phyloP scores from a whole-genome alignment of 2,888 invertebrate genomes.

The Synergus itoensis region DNA sequence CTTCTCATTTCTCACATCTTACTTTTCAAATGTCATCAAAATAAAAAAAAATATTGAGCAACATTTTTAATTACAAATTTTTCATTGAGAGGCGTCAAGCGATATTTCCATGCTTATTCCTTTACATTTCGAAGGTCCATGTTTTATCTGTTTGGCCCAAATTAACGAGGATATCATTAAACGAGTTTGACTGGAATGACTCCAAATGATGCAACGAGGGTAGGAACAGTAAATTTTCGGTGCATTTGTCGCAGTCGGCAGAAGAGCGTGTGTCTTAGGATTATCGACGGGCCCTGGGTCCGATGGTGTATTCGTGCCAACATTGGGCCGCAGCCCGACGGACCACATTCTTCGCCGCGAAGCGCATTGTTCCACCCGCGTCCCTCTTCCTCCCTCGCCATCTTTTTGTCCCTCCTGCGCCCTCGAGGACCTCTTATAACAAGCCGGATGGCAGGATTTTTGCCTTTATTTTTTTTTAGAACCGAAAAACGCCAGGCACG shows the following conservation, averaged over 20 bases:
- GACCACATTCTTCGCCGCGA: slow-evolving; percentile 77
- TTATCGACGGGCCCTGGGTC: slow-evolving; percentile 48
- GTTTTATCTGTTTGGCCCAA: background rate
- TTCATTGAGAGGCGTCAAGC: background rate
- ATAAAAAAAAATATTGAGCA: too few species aligned
- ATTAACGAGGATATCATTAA: slow-evolving; percentile 21
- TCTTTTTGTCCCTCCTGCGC: slow-evolving; percentile 53
- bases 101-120: background rate
- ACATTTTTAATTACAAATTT: too few species aligned
- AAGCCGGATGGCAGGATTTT: slow-evolving; percentile 68
- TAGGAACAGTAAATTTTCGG: slow-evolving; percentile 69
- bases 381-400: slow-evolving; percentile 57
- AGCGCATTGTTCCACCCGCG: slow-evolving; percentile 75
- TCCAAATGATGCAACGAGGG: slow-evolving; percentile 66
- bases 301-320: slow-evolving; percentile 48
- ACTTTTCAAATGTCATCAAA: too few species aligned
- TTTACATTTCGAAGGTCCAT: background rate
- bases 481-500: slow-evolving; percentile 71
- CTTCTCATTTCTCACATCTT: too few species aligned
- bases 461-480: slow-evolving; percentile 67
- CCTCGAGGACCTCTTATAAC: slow-evolving; percentile 67
- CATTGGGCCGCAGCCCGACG: slow-evolving; percentile 70
- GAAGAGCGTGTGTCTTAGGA: slow-evolving; percentile 51
- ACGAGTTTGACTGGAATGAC: slow-evolving; percentile 4
- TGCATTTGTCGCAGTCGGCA: slow-evolving; percentile 69